A percentile compares a stretch with the other conserved stretches of the same genome.
These are phyloP conservation scores for Cydia amplana DNA, from an alignment of 1,140 invertebrate genomes.

Conservation along the genomic window DNA sequence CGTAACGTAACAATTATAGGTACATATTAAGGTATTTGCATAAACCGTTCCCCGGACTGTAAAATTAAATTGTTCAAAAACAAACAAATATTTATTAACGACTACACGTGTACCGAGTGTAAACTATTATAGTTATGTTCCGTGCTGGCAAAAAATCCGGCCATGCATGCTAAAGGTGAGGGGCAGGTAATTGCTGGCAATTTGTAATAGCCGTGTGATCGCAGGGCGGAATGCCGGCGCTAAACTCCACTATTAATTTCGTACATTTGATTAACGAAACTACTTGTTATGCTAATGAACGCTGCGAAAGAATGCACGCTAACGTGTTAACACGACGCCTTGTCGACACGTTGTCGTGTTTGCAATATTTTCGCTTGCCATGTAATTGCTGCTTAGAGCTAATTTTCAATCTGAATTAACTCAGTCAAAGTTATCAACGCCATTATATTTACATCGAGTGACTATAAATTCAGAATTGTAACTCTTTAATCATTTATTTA, in stretches of 20 bases:
- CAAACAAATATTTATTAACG: slow-evolving; percentile 38
- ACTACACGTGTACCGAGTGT: slow-evolving; percentile 31
- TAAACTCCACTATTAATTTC: slow-evolving; percentile 79
- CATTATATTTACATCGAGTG: not conserved
- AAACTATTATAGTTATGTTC: slow-evolving; percentile 53
- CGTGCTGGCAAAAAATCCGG: slow-evolving; percentile 58
- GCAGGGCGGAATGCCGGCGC: slow-evolving; percentile 70
- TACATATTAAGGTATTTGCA: slow-evolving; percentile 3
- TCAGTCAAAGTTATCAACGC: not conserved
- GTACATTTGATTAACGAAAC: slow-evolving; percentile 79
- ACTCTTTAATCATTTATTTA: no score
- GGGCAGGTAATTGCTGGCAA: slow-evolving; percentile 74
- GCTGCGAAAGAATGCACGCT: slow-evolving; percentile 75
- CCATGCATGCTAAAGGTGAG: slow-evolving; percentile 51
- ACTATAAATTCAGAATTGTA: not conserved
- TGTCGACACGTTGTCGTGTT: slow-evolving; percentile 73
- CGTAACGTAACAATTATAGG: no score
- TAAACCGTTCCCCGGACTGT: slow-evolving; percentile 8
- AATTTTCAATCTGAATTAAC: not conserved
- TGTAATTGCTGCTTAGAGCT: slow-evolving; percentile 51
- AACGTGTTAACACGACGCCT: slow-evolving; percentile 69
- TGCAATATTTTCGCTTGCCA: slow-evolving; percentile 70
- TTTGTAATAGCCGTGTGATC: slow-evolving; percentile 76
- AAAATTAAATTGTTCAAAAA: slow-evolving; percentile 5
- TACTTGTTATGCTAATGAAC: slow-evolving; percentile 79